Conservation (phyloP, 2,888 invertebrate species). For the Proisotoma minuta region DNA sequence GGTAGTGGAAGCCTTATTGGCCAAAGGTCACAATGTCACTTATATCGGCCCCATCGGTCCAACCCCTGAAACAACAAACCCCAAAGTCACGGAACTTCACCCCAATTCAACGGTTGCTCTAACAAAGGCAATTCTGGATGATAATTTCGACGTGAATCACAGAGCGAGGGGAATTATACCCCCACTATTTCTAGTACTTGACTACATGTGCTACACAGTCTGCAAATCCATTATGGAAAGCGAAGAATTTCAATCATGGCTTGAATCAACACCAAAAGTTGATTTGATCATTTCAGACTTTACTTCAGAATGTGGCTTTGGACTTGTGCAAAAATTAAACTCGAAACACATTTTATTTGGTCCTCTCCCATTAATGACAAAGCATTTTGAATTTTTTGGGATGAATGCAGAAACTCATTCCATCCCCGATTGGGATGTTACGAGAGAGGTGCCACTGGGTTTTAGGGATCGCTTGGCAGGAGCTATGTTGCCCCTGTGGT, state of each 20-base stretch:
- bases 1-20: constrained; percentile 30
- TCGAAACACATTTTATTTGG: background rate
- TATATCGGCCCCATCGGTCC: constrained; percentile 30
- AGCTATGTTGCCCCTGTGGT: constrained; percentile 6
- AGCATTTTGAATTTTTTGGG: constrained; percentile 28
- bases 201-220: background rate
- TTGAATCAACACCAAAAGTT: constrained; percentile 52
- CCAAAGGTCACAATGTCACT: constrained; percentile 36
- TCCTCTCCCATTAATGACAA: constrained; percentile 6
- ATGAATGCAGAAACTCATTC: constrained; percentile 21
- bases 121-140: background rate
- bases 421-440: constrained; percentile 26
- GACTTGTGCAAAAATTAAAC: background rate
- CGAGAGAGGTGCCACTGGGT: constrained; percentile 7
- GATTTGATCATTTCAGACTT: background rate
- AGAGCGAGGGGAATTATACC: constrained; percentile 3
- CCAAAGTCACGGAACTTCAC: constrained; percentile 20
- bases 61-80: constrained; percentile 22
- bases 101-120: background rate
- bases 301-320: background rate
- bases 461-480: constrained; percentile 11
- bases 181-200: background rate
- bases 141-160: constrained; percentile 19
- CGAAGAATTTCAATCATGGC: constrained; percentile 48
- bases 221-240: background rate